phyloP scores from a whole-genome alignment of 2,888 invertebrate genomes.

The Cryptocephalus moraei region DNA sequence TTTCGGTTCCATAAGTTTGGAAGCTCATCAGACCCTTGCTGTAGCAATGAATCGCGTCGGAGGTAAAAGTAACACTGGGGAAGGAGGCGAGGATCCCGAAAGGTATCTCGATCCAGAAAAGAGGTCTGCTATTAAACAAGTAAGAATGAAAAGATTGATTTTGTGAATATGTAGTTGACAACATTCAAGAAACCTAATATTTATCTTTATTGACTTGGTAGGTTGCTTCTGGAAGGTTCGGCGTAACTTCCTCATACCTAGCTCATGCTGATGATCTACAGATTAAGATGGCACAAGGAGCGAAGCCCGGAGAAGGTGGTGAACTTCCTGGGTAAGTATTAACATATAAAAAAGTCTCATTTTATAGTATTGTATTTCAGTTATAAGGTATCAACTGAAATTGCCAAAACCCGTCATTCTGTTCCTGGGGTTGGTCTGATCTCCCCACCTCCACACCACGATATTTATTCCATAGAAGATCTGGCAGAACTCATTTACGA shows the following conservation, averaged over 20 bases:
- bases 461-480: conserved; percentile 99
- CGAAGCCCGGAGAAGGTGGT: conserved; percentile 98
- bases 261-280: conserved; percentile 97
- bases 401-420: conserved; percentile 90
- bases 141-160: too few relatives aligned
- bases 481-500: conserved; percentile 97
- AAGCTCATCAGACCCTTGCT: conserved; percentile 91
- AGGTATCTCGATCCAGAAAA: conserved; percentile 55
- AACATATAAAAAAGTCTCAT: background rate
- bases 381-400: conserved; percentile 85
- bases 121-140: conserved; percentile 96
- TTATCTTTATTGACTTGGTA: too few relatives aligned
- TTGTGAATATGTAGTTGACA: too few relatives aligned
- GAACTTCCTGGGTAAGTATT: conserved; percentile 67
- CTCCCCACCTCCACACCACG: conserved; percentile 98
- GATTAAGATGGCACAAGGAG: conserved; percentile 99
- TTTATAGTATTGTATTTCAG: conserved; percentile 11
- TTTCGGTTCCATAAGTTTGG: conserved; percentile 77
- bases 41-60: conserved; percentile 84
- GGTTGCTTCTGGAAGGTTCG: conserved; percentile 93
- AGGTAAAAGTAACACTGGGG: conserved; percentile 93
- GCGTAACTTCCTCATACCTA: conserved; percentile 93
- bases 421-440: conserved; percentile 96
- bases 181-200: too few relatives aligned
- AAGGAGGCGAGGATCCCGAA: conserved; percentile 83